These are phyloP conservation scores for Platorchestia sp. DNA, from an alignment of 1,140 invertebrate species.

Conservation along the genomic window DNA sequence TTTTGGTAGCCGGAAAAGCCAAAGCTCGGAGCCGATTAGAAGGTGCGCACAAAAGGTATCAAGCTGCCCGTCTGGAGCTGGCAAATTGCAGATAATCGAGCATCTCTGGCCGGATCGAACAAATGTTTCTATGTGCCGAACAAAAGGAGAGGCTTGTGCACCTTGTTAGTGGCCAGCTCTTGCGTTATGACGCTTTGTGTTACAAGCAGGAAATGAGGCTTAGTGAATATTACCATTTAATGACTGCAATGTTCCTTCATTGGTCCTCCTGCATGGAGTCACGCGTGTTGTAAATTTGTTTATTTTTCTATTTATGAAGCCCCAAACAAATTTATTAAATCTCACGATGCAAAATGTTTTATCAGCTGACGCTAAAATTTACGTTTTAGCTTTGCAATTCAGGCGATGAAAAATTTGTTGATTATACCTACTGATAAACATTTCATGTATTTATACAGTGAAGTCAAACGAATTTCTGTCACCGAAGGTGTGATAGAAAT, in stretches of 20 bases:
- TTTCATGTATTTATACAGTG: not conserved
- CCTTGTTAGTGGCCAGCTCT: not conserved
- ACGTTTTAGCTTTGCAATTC: not conserved
- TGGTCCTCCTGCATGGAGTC: not conserved
- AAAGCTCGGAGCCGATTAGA: slow-evolving; percentile 45
- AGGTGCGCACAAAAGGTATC: slow-evolving; percentile 35
- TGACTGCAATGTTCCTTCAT: too few species aligned
- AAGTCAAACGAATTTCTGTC: too few species aligned
- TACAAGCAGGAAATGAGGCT: too few species aligned
- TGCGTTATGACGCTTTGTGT: not conserved
- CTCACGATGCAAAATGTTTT: not conserved
- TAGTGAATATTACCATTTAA: not conserved
- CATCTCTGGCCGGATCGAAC: not conserved
- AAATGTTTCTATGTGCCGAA: not conserved
- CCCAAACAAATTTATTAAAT: not conserved
- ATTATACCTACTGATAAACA: not conserved
- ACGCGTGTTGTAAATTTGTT: not conserved
- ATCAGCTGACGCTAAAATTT: not conserved
- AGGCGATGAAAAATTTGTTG: not conserved
- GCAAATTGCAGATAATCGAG: slow-evolving; percentile 47
- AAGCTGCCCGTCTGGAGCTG: slow-evolving; percentile 14
- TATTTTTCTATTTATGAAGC: not conserved
- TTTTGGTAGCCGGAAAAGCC: slow-evolving; percentile 35
- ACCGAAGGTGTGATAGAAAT: not conserved
- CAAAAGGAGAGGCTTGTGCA: not conserved